phyloP scores from a whole-genome alignment of 2,888 invertebrate species.

The Drosophila atripex region DNA sequence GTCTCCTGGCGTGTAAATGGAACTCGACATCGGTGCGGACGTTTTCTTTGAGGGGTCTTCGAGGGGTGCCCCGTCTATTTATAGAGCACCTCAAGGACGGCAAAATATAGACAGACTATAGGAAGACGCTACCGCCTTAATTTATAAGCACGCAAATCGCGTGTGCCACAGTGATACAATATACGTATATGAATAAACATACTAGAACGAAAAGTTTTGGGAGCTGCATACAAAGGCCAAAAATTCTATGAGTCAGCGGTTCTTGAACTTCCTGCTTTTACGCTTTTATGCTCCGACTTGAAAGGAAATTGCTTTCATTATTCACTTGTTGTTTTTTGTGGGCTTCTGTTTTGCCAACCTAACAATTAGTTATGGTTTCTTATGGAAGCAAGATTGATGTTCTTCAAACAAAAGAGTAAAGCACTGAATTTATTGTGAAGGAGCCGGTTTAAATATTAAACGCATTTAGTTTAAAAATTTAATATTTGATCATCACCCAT shows the following conservation, averaged over 20 bases:
- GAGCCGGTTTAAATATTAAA: neutral
- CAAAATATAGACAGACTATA: conserved; percentile 23
- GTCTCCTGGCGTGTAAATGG: conserved; percentile 51
- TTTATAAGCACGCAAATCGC: conserved; percentile 63
- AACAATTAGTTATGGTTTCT: conserved; percentile 31
- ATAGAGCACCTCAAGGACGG: conserved; percentile 62
- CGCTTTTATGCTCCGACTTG: conserved; percentile 47
- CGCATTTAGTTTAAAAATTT: neutral
- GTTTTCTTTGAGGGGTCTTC: conserved; percentile 41
- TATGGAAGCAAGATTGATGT: neutral
- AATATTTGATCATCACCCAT: no score
- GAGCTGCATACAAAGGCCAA: conserved; percentile 40
- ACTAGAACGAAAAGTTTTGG: conserved; percentile 24
- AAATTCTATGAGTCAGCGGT: conserved; percentile 50
- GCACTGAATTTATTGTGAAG: neutral
- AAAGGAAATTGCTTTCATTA: conserved; percentile 46
- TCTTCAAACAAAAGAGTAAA: neutral
- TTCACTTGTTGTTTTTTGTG: conserved; percentile 29
- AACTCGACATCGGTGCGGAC: conserved; percentile 57
- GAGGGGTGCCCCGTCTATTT: conserved; percentile 42
- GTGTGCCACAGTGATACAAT: conserved; percentile 35
- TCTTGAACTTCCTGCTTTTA: conserved; percentile 45
- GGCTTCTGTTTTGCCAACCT: conserved; percentile 40
- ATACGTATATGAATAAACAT: conserved; percentile 23
- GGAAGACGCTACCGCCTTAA: conserved; percentile 57